A percentile compares a stretch with the other conserved stretches of the same genome.
These are phyloP conservation scores for Neoseiulus cucumeris DNA, from an alignment of 1,140 invertebrate genomes.

Conservation along the genomic window DNA sequence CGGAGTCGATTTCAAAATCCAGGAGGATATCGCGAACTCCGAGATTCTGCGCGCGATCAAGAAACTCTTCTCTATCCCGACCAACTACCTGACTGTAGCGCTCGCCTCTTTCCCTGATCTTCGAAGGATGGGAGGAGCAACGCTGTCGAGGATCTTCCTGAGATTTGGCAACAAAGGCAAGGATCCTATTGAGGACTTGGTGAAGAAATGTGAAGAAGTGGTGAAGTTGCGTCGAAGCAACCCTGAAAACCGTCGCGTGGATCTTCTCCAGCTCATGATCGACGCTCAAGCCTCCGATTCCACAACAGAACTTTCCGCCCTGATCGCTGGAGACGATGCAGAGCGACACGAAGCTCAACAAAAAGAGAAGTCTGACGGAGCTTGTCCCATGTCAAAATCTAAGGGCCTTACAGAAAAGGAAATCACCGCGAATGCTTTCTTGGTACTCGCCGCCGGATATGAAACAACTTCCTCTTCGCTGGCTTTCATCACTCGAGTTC, in stretches of 20 bases:
- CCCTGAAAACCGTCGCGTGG: not conserved
- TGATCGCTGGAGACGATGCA: not conserved
- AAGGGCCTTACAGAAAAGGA: not conserved
- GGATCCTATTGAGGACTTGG: conserved; percentile 12
- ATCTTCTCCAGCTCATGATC: conserved; percentile 20
- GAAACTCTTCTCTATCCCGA: not conserved
- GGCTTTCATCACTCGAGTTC: not conserved
- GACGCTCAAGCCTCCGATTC: conserved; percentile 14
- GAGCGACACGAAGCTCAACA: not conserved
- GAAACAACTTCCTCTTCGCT: not conserved
- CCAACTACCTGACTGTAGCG: not conserved
- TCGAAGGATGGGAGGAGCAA: too few species aligned
- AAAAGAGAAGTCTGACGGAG: not conserved
- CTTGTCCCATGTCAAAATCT: not conserved
- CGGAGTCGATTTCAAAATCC: conserved; percentile 29
- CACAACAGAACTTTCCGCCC: not conserved
- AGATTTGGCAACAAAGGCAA: too few species aligned
- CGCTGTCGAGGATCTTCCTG: too few species aligned
- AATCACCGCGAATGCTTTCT: not conserved
- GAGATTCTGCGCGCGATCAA: not conserved
- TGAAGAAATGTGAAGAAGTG: conserved; percentile 17
- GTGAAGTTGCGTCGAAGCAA: conserved; percentile 15
- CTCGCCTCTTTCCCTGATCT: not conserved
- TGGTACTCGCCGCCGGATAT: not conserved
- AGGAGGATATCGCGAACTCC: conserved; percentile 23